A percentile compares a stretch with the other conserved stretches of the same genome.
Evolutionary conservation across 2,888 invertebrate genomes (phyloP).

Genomic region (Norana najaformis): DNA sequence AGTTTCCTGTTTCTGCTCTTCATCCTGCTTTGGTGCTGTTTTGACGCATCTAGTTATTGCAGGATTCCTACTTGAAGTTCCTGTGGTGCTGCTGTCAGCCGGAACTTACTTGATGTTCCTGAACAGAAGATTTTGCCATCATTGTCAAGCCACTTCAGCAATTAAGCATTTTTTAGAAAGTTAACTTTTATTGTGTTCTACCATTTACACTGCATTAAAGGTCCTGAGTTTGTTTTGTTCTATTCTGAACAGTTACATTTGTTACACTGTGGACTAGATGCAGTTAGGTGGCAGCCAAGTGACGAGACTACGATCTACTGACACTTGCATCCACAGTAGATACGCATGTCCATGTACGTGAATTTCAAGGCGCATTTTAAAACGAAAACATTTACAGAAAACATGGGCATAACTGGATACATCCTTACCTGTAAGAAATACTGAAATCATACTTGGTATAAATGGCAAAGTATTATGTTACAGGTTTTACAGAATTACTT

Average conservation of each 20-base stretch:
- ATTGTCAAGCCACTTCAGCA: background rate
- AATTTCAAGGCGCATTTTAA: background rate
- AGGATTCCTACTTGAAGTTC: background rate
- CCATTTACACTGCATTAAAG: background rate
- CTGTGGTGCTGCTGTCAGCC: background rate
- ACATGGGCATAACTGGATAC: background rate
- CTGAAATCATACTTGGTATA: background rate
- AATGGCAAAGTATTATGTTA: background rate
- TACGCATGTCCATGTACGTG: background rate
- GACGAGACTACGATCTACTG: background rate
- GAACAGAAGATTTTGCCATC: background rate
- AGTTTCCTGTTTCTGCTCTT: background rate
- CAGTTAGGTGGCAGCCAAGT: background rate
- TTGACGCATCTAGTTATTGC: background rate
- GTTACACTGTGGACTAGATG: background rate
- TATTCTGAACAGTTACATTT: background rate
- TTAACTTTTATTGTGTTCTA: background rate
- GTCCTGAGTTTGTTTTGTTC: constrained; percentile 5
- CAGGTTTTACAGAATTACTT: background rate
- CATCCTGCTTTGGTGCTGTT: background rate
- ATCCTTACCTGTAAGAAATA: background rate
- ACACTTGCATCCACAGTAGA: background rate
- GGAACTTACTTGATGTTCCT: background rate
- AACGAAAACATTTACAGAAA: background rate
- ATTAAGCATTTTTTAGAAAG: background rate